Evolutionary conservation across 1,140 invertebrate genomes (phyloP).

Genomic region (Dendrolimus kikuchii): DNA sequence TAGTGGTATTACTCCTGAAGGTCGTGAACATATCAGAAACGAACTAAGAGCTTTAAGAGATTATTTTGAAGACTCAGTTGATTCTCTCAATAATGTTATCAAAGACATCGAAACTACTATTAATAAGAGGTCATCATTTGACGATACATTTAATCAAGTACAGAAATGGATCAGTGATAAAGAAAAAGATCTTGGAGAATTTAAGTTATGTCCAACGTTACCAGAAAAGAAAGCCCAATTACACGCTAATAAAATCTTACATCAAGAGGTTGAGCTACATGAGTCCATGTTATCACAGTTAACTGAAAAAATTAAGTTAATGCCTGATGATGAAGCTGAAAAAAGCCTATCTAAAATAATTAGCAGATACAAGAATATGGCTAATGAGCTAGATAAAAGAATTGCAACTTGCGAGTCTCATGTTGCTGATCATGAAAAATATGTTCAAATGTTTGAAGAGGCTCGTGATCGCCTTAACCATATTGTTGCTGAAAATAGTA

Average conservation of each 20-base stretch:
- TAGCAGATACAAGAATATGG: conserved; percentile 79
- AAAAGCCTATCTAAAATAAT: conserved; percentile 80
- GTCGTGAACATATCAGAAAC: conserved; percentile 86
- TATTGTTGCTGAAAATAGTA: conserved; percentile 77
- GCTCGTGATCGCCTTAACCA: conserved; percentile 82
- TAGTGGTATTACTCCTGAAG: conserved; percentile 88
- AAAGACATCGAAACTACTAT: conserved; percentile 90
- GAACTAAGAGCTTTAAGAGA: conserved; percentile 88
- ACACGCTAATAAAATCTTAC: conserved; percentile 81
- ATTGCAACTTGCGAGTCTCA: conserved; percentile 80
- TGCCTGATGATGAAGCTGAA: conserved; percentile 83
- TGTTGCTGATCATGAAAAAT: conserved; percentile 87
- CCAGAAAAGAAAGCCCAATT: conserved; percentile 90
- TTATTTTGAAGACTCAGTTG: conserved; percentile 86
- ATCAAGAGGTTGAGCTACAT: conserved; percentile 88
- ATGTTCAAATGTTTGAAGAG: conserved; percentile 84
- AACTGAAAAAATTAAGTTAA: conserved; percentile 80
- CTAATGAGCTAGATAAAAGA: conserved; percentile 78
- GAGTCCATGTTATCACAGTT: conserved; percentile 85
- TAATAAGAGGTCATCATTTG: conserved; percentile 90
- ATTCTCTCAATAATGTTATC: conserved; percentile 87
- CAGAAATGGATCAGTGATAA: conserved; percentile 86
- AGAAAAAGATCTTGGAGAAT: conserved; percentile 78
- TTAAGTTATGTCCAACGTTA: conserved; percentile 81
- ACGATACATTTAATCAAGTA: conserved; percentile 89